phyloP scores from a whole-genome alignment of 2,888 invertebrate species.

The Nomada fabriciana region DNA sequence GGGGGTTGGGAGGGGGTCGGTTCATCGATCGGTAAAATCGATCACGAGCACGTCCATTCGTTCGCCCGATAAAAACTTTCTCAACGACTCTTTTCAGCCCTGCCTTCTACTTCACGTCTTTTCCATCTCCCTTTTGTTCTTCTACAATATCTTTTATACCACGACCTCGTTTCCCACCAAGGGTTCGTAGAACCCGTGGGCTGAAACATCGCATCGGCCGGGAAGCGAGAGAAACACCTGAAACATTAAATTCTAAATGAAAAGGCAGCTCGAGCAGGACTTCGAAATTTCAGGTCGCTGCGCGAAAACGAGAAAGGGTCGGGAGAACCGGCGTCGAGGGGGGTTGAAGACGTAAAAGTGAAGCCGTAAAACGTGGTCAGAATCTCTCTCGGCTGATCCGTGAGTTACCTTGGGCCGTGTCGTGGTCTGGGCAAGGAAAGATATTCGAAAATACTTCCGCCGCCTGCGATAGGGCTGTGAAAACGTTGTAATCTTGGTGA shows the following conservation, averaged over 20 bases:
- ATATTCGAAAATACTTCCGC: constrained; percentile 55
- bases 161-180: constrained; percentile 51
- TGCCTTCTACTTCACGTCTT: constrained; percentile 32
- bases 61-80: constrained; percentile 50
- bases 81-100: constrained; percentile 46
- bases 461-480: too few relatives aligned
- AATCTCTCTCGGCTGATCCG: constrained; percentile 50
- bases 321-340: background rate
- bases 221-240: constrained; percentile 16
- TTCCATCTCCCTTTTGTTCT: constrained; percentile 43
- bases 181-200: constrained; percentile 38
- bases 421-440: constrained; percentile 6
- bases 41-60: constrained; percentile 23
- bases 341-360: constrained; percentile 53
- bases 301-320: constrained; percentile 15
- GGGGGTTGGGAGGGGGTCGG: background rate
- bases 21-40: constrained; percentile 43
- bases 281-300: constrained; percentile 56
- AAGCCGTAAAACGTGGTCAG: constrained; percentile 65
- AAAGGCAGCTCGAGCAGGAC: constrained; percentile 48
- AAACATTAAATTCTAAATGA: constrained; percentile 65
- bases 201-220: constrained; percentile 36
- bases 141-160: constrained; percentile 61
- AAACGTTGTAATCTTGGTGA: too few relatives aligned
- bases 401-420: constrained; percentile 3